These are phyloP conservation scores for Hiodon alosoides DNA, from an alignment of 2,113 vertebrate species.

Conservation along the genomic window DNA sequence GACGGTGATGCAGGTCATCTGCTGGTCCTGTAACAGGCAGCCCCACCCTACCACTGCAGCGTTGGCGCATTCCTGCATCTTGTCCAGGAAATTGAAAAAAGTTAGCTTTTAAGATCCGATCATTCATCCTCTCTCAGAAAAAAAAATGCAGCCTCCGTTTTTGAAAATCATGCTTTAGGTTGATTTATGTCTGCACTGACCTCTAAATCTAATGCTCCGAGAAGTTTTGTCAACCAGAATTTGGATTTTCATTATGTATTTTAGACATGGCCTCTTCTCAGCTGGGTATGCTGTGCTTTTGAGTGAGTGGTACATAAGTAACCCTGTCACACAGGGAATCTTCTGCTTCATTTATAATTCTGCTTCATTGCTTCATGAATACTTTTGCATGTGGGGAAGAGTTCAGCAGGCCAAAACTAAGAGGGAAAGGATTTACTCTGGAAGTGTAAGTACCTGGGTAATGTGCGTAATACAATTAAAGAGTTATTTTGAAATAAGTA, in stretches of 20 bases:
- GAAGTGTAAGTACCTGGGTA: too few relatives aligned
- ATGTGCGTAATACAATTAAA: too few relatives aligned
- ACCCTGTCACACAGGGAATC: background rate
- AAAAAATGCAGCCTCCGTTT: too few relatives aligned
- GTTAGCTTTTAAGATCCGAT: too few relatives aligned
- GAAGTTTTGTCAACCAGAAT: background rate
- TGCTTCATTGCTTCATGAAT: background rate
- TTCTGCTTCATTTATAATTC: background rate
- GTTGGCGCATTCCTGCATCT: too few relatives aligned
- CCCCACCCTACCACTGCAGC: too few relatives aligned
- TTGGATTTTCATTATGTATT: background rate
- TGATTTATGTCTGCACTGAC: background rate
- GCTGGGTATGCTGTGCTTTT: background rate
- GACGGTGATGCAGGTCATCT: too few relatives aligned
- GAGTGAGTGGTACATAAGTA: background rate
- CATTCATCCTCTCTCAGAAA: too few relatives aligned
- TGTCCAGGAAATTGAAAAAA: too few relatives aligned
- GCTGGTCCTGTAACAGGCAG: too few relatives aligned
- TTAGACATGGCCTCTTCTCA: background rate
- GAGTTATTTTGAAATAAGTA: too few relatives aligned
- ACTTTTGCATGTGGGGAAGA: background rate
- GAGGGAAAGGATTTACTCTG: too few relatives aligned
- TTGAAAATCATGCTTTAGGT: background rate
- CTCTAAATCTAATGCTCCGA: background rate
- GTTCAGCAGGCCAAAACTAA: background rate